Conservation (phyloP, 1,140 invertebrate species). For the Rhyzopertha dominica region DNA sequence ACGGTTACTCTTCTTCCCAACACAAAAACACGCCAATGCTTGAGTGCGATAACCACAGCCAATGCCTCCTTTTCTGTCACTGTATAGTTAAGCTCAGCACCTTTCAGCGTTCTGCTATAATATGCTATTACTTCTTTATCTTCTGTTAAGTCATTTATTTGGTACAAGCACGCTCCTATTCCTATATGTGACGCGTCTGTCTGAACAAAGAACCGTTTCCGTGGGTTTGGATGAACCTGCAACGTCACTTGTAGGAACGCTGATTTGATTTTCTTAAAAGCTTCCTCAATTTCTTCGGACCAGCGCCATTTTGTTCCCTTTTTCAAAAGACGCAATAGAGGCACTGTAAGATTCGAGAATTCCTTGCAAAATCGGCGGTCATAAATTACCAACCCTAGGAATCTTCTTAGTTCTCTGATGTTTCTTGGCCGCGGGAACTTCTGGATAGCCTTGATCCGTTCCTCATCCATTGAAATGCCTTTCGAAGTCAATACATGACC, state of each 20-base stretch:
- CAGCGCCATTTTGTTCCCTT: slow-evolving; percentile 4
- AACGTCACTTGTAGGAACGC: neutral
- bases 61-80: slow-evolving; percentile 7
- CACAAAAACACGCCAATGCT: slow-evolving; percentile 7
- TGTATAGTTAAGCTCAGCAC: slow-evolving; percentile 3
- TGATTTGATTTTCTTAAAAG: slow-evolving; percentile 5
- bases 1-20: slow-evolving; percentile 1
- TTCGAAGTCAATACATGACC: neutral
- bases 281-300: slow-evolving; percentile 3
- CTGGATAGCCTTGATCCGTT: slow-evolving; percentile 6
- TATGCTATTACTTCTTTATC: neutral
- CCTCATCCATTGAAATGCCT: neutral
- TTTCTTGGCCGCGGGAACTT: neutral
- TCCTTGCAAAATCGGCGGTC: slow-evolving; percentile 2
- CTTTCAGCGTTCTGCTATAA: slow-evolving; percentile 1
- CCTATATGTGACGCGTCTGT: neutral
- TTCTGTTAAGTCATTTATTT: neutral
- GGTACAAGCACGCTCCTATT: neutral
- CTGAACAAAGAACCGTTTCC: neutral
- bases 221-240: neutral
- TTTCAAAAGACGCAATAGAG: slow-evolving; percentile 4
- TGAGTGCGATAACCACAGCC: slow-evolving; percentile 2
- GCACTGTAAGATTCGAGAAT: slow-evolving; percentile 8
- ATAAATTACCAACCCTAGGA: slow-evolving; percentile 10
- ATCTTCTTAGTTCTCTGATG: slow-evolving; percentile 4